Conservation (phyloP, 2,113 vertebrate species). For the Orcinus orca region DNA sequence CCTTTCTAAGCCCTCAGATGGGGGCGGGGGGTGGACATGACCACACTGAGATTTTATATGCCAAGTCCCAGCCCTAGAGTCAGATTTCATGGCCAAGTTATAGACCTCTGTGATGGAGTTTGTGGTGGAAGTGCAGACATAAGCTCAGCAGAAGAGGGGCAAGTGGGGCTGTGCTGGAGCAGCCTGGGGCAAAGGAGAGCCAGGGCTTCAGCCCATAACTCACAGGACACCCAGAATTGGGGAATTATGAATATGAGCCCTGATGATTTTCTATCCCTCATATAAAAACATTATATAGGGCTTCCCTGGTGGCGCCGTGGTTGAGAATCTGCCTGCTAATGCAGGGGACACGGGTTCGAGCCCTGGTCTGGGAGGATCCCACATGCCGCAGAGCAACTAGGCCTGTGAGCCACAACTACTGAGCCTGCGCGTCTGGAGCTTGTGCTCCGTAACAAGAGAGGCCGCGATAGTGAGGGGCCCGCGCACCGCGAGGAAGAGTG, state of each 20-base stretch:
- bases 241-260: conserved; percentile 57
- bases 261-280: conserved; percentile 64
- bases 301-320: too few species aligned
- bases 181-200: background rate
- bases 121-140: conserved; percentile 20
- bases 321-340: too few species aligned
- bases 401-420: too few species aligned
- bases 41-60: background rate
- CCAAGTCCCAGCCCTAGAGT: background rate
- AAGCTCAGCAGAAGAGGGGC: background rate
- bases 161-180: background rate
- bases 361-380: too few species aligned
- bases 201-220: conserved; percentile 42
- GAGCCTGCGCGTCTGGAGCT: too few species aligned
- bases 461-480: too few species aligned
- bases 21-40: background rate
- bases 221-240: background rate
- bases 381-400: too few species aligned
- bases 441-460: too few species aligned
- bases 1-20: background rate
- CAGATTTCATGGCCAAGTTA: conserved; percentile 22
- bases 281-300: background rate
- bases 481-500: too few species aligned
- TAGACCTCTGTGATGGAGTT: conserved; percentile 43
- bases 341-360: too few species aligned